Base-by-base conservation (phyloP, 2,113 vertebrate species). In the Beaufortia kweichowensis region DNA sequence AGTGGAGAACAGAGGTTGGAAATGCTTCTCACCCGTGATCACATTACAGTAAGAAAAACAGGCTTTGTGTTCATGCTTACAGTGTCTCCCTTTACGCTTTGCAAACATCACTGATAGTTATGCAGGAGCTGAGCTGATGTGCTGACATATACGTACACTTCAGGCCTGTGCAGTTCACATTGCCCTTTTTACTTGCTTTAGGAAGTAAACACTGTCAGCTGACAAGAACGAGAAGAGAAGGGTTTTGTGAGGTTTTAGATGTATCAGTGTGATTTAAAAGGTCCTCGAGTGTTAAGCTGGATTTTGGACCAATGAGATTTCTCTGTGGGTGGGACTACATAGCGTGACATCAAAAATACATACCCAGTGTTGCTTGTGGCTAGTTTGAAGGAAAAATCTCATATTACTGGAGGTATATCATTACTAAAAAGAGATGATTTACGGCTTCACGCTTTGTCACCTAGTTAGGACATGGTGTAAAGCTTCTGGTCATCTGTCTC, bases 31-130 rank as follows among this genome's bases (percentile, higher is more conserved):
- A 50, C 29, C 31, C 21, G 39, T 28, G 68, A 65, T 53, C 55
- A 41, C 78, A 66, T 82, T 67, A 67, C 71, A 79, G 39, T 66
- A 78, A 28, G 41, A 69, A 63, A 67, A 62, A 24, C 53, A 48
- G 43, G 39, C 24, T 78, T 21, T 66, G 60, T 26, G 50, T 78
- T 62, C 24, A 67, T 39, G n/a, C 46, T 74, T 15, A 69, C 46
- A 68, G 75, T 63, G n/a, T 74, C 33, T 71, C 29, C 23, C 53
- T 57, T 71, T 19, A 73, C 24, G 29, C 61, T 35, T 23, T 21
- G 74, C 35, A 1, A 39, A 53, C 48, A 46, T n/a, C 41, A 35
- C 35, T 74, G 50, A 12, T 43, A 17, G 69, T 65, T 46, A 46
- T 68, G 26, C 14, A 31, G 12, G 11, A 14, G 41, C 26, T 70